Percentiles rank a stretch among this genome's conserved stretches.
These are phyloP conservation scores for Centropus unirufus DNA, from an alignment of 2,113 vertebrate genomes.

Conservation along the genomic window DNA sequence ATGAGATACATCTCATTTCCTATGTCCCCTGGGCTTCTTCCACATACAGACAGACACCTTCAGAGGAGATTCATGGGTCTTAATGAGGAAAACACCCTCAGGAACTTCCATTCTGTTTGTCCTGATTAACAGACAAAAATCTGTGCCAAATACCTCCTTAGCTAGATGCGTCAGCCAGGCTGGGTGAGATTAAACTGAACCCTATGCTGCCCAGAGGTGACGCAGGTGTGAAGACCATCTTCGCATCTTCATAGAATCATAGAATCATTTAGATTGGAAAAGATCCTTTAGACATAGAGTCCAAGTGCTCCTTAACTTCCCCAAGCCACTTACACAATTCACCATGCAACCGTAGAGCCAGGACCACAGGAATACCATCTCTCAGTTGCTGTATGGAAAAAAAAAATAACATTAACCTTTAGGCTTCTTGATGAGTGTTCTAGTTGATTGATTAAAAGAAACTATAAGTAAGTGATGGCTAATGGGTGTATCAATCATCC, in stretches of 20 bases:
- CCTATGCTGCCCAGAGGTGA: rapidly evolving
- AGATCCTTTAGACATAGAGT: neutral
- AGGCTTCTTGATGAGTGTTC: neutral
- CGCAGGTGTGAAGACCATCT: neutral
- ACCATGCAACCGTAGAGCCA: neutral
- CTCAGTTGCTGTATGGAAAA: neutral
- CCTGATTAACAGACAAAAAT: neutral
- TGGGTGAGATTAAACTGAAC: neutral
- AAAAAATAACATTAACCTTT: slow-evolving; percentile 5
- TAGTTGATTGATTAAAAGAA: neutral
- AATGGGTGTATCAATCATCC: slow-evolving; percentile 24
- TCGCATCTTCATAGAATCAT: neutral
- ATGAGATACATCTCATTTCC: neutral
- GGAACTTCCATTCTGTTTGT: neutral
- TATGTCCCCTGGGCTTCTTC: neutral
- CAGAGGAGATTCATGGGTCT: neutral
- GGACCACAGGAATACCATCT: neutral
- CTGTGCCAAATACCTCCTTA: neutral
- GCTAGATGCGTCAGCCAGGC: neutral
- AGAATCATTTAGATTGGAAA: neutral
- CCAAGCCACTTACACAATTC: neutral
- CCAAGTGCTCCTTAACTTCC: neutral
- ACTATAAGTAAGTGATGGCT: rapidly evolving
- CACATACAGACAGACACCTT: neutral
- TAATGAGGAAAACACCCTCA: neutral